phyloP scores from a whole-genome alignment of 2,797 vertebrate species.

The Esox lucius region DNA sequence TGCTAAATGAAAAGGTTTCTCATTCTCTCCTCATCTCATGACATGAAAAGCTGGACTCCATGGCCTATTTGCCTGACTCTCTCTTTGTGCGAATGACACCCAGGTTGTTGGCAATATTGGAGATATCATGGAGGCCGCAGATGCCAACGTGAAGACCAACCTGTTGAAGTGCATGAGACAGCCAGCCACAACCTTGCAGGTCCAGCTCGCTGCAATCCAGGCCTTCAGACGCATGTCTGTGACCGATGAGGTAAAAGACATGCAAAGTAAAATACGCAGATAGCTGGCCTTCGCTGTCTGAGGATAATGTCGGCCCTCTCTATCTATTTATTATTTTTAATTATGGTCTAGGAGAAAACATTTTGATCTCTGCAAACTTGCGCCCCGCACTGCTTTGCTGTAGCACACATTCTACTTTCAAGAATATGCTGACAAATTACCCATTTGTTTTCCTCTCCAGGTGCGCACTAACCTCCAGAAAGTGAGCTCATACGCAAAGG shows the following conservation, averaged over 20 bases:
- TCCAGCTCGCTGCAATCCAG: conserved; percentile 92
- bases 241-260: conserved; percentile 81
- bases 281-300: neutral
- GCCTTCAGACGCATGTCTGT: conserved; percentile 87
- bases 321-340: neutral
- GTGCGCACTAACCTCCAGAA: conserved; percentile 79
- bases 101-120: conserved; percentile 94
- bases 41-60: neutral
- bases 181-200: conserved; percentile 74
- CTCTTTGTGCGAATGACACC: neutral
- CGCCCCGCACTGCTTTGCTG: neutral
- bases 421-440: neutral
- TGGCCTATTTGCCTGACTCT: neutral
- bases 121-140: conserved; percentile 75
- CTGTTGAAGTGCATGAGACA: conserved; percentile 85
- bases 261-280: neutral
- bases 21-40: neutral
- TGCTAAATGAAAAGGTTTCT: neutral
- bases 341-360: neutral
- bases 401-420: neutral
- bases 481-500: conserved; percentile 73
- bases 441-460: conserved; percentile 59
- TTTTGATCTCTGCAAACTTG: neutral
- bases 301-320: neutral
- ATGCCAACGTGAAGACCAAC: conserved; percentile 71